Conservation (phyloP, 2,797 vertebrate genomes). For the Chromis chromis region DNA sequence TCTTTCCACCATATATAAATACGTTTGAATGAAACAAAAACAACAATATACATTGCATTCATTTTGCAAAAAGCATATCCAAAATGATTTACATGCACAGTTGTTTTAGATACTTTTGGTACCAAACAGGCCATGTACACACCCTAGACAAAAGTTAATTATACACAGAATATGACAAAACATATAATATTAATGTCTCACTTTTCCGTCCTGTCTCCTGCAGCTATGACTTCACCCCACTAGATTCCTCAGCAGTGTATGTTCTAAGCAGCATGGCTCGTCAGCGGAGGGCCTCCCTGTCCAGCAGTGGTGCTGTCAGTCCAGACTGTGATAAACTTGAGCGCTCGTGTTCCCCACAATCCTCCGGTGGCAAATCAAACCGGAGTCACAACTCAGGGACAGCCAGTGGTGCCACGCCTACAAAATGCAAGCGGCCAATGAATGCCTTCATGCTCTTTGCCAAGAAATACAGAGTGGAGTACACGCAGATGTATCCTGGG, state of each 20-base stretch:
- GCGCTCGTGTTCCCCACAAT: conserved; percentile 86
- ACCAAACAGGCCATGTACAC: neutral
- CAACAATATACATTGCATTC: neutral
- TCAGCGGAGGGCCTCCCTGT: conserved; percentile 94
- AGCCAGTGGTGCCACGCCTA: conserved; percentile 90
- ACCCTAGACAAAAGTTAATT: neutral
- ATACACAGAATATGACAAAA: neutral
- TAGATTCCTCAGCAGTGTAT: conserved; percentile 98
- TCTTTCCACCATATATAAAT: neutral
- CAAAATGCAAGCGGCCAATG: conserved; percentile 99
- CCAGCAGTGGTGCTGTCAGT: conserved; percentile 89
- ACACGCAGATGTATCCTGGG: conserved; percentile 99
- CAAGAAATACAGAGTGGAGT: conserved; percentile 99
- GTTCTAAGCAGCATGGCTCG: conserved; percentile 99
- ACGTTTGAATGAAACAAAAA: neutral
- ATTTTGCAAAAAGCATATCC: neutral
- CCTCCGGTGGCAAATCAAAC: conserved; percentile 89
- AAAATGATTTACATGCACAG: neutral
- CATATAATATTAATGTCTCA: neutral
- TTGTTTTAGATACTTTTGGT: neutral
- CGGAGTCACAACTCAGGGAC: conserved; percentile 94
- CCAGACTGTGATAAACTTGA: conserved; percentile 92
- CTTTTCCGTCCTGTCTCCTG: conserved; percentile 4
- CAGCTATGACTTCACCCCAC: conserved; percentile 97
- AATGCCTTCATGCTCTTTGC: conserved; percentile 99